Base-by-base conservation (phyloP, 2,888 invertebrate species). In the Hecatera dysodea region DNA sequence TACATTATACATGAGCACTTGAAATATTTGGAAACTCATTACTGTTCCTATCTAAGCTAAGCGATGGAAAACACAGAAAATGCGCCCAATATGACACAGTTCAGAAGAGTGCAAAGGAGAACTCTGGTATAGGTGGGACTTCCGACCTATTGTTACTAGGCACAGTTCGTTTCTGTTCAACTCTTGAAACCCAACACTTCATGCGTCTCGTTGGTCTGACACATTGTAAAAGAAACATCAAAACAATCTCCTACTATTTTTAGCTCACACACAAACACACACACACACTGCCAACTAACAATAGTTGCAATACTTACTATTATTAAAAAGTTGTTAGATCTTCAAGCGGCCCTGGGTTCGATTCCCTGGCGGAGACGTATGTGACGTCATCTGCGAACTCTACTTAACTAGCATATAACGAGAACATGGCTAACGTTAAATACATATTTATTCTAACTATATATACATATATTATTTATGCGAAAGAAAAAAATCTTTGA, bases 1-100 rank as follows among this genome's bases (percentile, higher is more conserved):
- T n/a, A 65, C 78, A 75, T 65, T 78, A 78, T 78, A 71, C 44
- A 29, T 53, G 3, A 4, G 36, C 27, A 44, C 22, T 12, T 56
- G 39, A 0, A 46, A 59, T 2, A 76, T 50, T 56, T 69, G 74
- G 61, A 62, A 69, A 76, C 59, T 27, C 24, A 15, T 36, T 19
- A 27, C 17, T 8, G 39, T 48, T 19, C 24, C 33, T 7, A 50
- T 44, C 15, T n/a, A 24, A 44, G 9, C n/a, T 27, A 2, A 11
- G 55, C 22, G n/a, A 44, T 33, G 11, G 17, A 64, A 15, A 48
- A 33, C 33, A 33, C 33, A 33, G 33, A 33, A 7, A 33, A 33
- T 8, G 9, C 33, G 22, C 22, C 33, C 9, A 22, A 27, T 33
- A n/a, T 11, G 19, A 7, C 22, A n/a, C 17, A 7, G 19, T 44